Base-by-base conservation (phyloP, 2,888 invertebrate genomes). In the Siphlonurus alternatus region DNA sequence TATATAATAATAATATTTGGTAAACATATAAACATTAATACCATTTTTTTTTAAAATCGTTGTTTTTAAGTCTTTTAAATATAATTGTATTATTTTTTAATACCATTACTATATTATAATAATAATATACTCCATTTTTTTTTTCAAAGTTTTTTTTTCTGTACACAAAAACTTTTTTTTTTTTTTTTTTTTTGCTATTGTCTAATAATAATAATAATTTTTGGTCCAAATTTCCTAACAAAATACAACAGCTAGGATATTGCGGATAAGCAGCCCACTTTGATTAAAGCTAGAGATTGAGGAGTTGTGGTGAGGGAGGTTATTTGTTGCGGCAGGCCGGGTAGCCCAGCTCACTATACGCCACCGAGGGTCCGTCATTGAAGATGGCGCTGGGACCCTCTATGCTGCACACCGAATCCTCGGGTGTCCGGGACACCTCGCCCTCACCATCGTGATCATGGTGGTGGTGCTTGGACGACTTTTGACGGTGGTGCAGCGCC, bases 321-420 rank as follows among this genome's bases (percentile, higher is more conserved):
- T 38, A 5, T 38, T 38, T 10, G 5, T 38, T 38, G 38, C 38
- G 38, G 38, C 7, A 38, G 15, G 38, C 38, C 5, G 38, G 38
- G 62, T 66, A 66, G 22, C 67, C 67, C 53, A 66, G 60, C 60
- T 68, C 68, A 63, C 68, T 68, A 67, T 70, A 72, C n/a, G 71
- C 64, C 23, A 64, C 61, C 20, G 73, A 74, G 23, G 73, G 73
- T 5, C 73, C 73, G 67, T 74, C 74, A 61, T 71, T 73, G 66
- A 72, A 74, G 65, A 74, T 71, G 59, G 73, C 73, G 62, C 72
- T 72, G 60, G 88, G 87, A 1, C 90, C 93, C 76, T 93, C 93
- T 69, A 83, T 86, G 71, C 91, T 91, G 77, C 92, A 93, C 59
- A 92, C 89, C 1, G 92, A 92, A 77, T 93, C 93, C 76, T 93